Evolutionary conservation across 2,797 vertebrate species (phyloP), one percentile per base, ranked within the genome.

Genomic region (Notolepis coatsorum): DNA sequence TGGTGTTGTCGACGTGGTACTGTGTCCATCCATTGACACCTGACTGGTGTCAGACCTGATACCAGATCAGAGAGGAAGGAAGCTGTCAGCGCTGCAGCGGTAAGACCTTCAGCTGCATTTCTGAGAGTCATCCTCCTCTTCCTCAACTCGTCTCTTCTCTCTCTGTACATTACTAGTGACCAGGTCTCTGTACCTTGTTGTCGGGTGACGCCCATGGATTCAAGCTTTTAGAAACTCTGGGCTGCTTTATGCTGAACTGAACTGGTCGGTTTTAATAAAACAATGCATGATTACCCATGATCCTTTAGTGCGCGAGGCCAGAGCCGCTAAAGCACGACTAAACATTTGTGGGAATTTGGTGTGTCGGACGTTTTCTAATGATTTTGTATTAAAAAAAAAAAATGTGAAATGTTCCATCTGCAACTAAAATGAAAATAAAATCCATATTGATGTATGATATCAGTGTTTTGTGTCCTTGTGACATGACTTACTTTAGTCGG

Each of bases 381-480:
- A 90, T 93, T 93, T 94, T 93, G 86, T 92, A 91, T 73, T 88
- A 92, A 83, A 71, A 75, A 88, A 92, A 83, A 71, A 75, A 79
- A 90, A 91, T 92, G 90, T 92, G 86, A 91, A 93, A 81, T 75
- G 42, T 90, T 92, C n/a, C 87, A 91, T 90, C 84, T 84, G 80
- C 89, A 89, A 82, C 69, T 75, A 73, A 84, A 89, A 88, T 89
- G 80, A 91, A 83, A 89, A 87, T 86, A 87, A 90, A 89, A 75
- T 84, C 63, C 82, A 84, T 86, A 75, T 88, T 86, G 81, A 84
- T 89, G 85, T 87, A 79, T 67, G 28, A 71, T 41, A 61, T 37
- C 18, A 46, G 28, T 58, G 52, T 30, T 13, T 61, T 59, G 35
- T 72, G n/a, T 71, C 66, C n/a, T 75, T 71, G 30, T 60, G 37